phyloP scores from a whole-genome alignment of 2,888 invertebrate species.

The Cosmia pyralina region DNA sequence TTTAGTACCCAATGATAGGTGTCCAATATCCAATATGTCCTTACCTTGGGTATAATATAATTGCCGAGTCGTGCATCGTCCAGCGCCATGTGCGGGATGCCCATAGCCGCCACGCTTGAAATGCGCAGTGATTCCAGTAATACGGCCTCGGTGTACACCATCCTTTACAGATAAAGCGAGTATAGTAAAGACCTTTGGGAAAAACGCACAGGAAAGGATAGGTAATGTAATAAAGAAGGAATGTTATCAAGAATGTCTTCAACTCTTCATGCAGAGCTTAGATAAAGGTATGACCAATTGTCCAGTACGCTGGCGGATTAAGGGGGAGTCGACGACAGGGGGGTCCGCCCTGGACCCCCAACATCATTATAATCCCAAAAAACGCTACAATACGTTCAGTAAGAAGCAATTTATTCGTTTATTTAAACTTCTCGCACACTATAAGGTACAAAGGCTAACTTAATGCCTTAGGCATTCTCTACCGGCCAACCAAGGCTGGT shows the following conservation, averaged over 20 bases:
- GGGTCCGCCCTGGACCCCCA: too few relatives aligned
- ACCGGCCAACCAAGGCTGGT: too few relatives aligned
- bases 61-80: constrained; percentile 92
- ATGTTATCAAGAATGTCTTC: not conserved
- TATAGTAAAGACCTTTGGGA: not conserved
- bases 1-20: not conserved
- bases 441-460: too few relatives aligned
- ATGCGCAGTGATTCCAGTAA: constrained; percentile 94
- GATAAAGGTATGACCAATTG: not conserved
- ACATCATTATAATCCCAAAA: too few relatives aligned
- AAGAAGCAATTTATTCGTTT: too few relatives aligned
- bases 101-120: constrained; percentile 94
- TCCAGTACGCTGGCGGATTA: not conserved
- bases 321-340: too few relatives aligned
- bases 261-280: not conserved
- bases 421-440: too few relatives aligned
- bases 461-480: too few relatives aligned
- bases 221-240: not conserved
- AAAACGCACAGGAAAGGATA: too few relatives aligned
- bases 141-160: constrained; percentile 95
- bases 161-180: constrained; percentile 72
- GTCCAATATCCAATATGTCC: not conserved
- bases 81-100: constrained; percentile 94
- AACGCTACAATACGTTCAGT: too few relatives aligned
- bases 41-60: constrained; percentile 94